A percentile compares a stretch with the other conserved stretches of the same genome.
phyloP scores from a whole-genome alignment of 2,113 vertebrate species.

The Urocitellus parryii region DNA sequence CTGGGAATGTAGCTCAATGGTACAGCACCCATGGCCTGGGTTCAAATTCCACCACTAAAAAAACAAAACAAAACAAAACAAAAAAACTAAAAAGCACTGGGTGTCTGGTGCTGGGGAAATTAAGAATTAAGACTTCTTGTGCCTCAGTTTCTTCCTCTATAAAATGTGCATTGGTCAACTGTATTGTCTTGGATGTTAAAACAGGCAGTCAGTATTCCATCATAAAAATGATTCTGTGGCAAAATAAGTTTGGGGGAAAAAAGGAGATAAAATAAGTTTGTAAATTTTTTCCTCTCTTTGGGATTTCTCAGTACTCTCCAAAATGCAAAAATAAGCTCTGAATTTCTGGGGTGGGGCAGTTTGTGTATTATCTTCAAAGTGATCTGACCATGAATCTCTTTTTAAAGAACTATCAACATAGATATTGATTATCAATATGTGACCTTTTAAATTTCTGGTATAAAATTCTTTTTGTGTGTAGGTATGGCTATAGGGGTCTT shows the following conservation, averaged over 20 bases:
- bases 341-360: neutral
- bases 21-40: neutral
- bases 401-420: neutral
- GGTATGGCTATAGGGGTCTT: neutral
- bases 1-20: neutral
- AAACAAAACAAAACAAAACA: too few relatives aligned
- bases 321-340: neutral
- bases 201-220: neutral
- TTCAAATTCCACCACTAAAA: too few relatives aligned
- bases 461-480: neutral
- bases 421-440: neutral
- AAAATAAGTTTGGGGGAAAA: neutral
- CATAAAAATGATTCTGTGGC: neutral
- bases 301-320: neutral
- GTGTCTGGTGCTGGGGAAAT: neutral
- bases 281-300: neutral
- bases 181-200: neutral
- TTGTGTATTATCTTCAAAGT: neutral
- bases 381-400: neutral
- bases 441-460: neutral
- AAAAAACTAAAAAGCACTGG: neutral
- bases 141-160: neutral
- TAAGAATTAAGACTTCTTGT: too few relatives aligned
- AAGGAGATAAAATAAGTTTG: neutral
- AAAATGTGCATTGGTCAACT: neutral